Evolutionary conservation across 2,888 invertebrate species (phyloP).

Genomic region (Macrosiphum euphorbiae): DNA sequence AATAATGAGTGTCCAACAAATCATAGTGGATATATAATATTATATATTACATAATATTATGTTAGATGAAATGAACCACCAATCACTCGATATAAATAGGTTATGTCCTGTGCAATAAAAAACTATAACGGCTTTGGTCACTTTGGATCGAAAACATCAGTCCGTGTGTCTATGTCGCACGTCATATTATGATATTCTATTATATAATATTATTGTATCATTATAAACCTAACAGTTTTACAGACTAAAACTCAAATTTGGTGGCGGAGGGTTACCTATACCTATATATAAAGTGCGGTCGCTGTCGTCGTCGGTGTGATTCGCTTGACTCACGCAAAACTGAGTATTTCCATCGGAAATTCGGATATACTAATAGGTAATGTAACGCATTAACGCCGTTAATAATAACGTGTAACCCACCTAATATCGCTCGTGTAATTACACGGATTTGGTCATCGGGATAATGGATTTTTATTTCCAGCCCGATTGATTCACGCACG

Average conservation of each 20-base stretch:
- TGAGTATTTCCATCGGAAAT: constrained; percentile 7
- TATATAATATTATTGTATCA: neutral
- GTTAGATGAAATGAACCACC: too few relatives aligned
- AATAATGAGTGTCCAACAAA: too few relatives aligned
- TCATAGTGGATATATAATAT: too few relatives aligned
- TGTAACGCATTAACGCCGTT: neutral
- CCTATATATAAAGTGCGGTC: neutral
- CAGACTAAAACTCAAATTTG: neutral
- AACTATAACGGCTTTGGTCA: neutral
- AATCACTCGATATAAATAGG: too few relatives aligned
- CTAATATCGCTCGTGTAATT: neutral
- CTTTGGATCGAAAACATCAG: neutral
- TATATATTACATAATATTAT: too few relatives aligned
- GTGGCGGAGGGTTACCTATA: neutral
- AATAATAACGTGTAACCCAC: neutral
- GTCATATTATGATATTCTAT: neutral
- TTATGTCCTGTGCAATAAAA: neutral
- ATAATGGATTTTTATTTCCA: neutral
- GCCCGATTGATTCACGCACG: neutral
- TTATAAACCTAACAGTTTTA: neutral
- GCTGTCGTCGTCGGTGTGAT: neutral
- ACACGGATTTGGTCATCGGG: neutral
- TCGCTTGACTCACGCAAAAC: neutral
- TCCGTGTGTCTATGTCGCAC: neutral
- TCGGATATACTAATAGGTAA: neutral